Evolutionary conservation across 2,113 vertebrate species (phyloP).

Genomic region (Egretta garzetta): DNA sequence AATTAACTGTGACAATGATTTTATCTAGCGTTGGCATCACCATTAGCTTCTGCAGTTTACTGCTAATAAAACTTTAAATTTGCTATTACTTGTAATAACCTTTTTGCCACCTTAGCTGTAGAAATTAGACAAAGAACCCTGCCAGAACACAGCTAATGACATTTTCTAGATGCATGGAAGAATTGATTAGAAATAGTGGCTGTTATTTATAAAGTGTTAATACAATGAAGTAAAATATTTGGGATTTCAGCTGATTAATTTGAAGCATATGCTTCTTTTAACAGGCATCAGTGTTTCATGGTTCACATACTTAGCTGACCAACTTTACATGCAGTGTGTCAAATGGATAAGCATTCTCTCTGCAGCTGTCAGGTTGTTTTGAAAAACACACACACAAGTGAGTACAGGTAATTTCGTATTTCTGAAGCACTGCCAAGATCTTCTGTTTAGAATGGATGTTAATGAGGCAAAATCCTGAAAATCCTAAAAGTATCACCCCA

Average conservation of each 20-base stretch:
- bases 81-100: slow-evolving; percentile 84
- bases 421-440: neutral
- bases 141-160: slow-evolving; percentile 74
- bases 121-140: slow-evolving; percentile 77
- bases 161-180: slow-evolving; percentile 68
- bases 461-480: neutral
- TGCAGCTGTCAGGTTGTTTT: slow-evolving; percentile 19
- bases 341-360: neutral
- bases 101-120: slow-evolving; percentile 82
- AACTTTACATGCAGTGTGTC: neutral
- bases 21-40: slow-evolving; percentile 81
- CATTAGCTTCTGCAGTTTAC: slow-evolving; percentile 85
- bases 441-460: neutral
- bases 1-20: slow-evolving; percentile 89
- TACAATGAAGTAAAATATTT: slow-evolving; percentile 21
- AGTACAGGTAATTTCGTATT: slow-evolving; percentile 8
- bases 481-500: neutral
- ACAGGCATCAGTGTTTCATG: slow-evolving; percentile 8
- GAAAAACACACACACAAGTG: neutral
- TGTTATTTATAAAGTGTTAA: slow-evolving; percentile 69
- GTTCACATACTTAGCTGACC: slow-evolving; percentile 18
- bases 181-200: slow-evolving; percentile 57
- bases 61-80: slow-evolving; percentile 88
- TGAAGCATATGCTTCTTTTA: slow-evolving; percentile 58
- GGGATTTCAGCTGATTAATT: slow-evolving; percentile 55